Evolutionary conservation across 2,888 invertebrate species (phyloP).

Genomic region (Eupithecia subfuscata): DNA sequence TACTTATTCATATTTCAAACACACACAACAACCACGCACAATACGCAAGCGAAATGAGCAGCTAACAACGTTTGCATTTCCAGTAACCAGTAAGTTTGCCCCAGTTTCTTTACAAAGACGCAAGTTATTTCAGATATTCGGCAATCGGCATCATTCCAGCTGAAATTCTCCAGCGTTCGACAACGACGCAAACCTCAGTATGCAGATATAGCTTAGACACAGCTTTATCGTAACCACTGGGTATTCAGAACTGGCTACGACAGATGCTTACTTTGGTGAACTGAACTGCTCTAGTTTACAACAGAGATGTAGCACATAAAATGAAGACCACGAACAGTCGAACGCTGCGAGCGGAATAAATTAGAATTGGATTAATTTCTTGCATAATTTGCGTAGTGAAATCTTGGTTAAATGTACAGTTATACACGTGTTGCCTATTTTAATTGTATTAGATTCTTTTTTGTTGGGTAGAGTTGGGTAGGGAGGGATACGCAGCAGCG

Average conservation of each 20-base stretch:
- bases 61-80: slow-evolving; percentile 1
- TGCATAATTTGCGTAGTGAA: slow-evolving; percentile 5
- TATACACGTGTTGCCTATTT: background rate
- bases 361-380: slow-evolving; percentile 16
- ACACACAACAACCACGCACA: slow-evolving; percentile 2
- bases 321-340: slow-evolving; percentile 21
- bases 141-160: slow-evolving; percentile 55
- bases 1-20: slow-evolving; percentile 9
- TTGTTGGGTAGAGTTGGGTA: background rate
- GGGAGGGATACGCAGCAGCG: background rate
- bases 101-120: slow-evolving; percentile 25
- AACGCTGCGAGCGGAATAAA: slow-evolving; percentile 9
- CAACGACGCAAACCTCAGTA: slow-evolving; percentile 42
- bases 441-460: background rate
- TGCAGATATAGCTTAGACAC: slow-evolving; percentile 37
- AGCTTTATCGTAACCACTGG: slow-evolving; percentile 35
- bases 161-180: slow-evolving; percentile 51
- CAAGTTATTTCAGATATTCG: slow-evolving; percentile 67
- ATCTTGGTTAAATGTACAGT: background rate
- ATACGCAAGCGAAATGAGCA: background rate
- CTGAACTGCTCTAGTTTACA: slow-evolving; percentile 30
- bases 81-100: slow-evolving; percentile 1
- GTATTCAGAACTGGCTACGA: slow-evolving; percentile 35
- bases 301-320: slow-evolving; percentile 23
- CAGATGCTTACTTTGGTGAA: slow-evolving; percentile 35